Evolutionary conservation across 2,797 vertebrate genomes (phyloP).

Genomic region (Gymnoscopelus braueri): DNA sequence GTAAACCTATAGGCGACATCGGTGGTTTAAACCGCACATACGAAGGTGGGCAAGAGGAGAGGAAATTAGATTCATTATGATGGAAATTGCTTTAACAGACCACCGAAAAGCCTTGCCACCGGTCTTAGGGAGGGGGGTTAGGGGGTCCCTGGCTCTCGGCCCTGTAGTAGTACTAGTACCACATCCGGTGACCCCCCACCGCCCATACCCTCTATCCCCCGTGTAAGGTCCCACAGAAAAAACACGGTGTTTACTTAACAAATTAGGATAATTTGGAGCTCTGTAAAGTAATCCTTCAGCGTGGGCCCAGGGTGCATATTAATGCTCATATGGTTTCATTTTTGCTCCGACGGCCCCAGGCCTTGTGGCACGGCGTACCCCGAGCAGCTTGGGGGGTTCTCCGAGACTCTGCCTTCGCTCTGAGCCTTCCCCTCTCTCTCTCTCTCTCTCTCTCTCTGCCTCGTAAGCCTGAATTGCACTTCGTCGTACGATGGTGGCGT

Average conservation of each 20-base stretch:
- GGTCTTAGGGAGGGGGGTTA: constrained; percentile 15
- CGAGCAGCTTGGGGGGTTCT: background rate
- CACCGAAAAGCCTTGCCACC: constrained; percentile 8
- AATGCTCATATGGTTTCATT: constrained; percentile 64
- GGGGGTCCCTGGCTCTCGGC: constrained; percentile 21
- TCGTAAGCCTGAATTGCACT: too few relatives aligned
- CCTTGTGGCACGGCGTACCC: constrained; percentile 9
- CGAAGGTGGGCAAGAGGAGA: constrained; percentile 24
- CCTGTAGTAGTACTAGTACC: constrained; percentile 2
- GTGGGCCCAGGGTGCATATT: constrained; percentile 46
- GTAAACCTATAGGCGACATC: constrained; percentile 28
- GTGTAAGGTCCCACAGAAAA: constrained; percentile 49
- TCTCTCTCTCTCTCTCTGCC: background rate
- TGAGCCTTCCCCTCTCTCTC: background rate
- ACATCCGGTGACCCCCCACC: constrained; percentile 30
- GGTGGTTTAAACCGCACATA: constrained; percentile 23
- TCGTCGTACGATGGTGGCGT: too few relatives aligned
- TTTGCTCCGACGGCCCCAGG: constrained; percentile 20
- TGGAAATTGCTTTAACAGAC: constrained; percentile 89
- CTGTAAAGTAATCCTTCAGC: constrained; percentile 62
- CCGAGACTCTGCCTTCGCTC: background rate
- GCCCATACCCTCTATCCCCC: background rate
- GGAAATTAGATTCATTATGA: constrained; percentile 75
- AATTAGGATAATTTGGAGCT: constrained; percentile 71
- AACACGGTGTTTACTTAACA: constrained; percentile 65